Conservation (phyloP, 2,113 vertebrate genomes). For the Todiramphus chloris region DNA sequence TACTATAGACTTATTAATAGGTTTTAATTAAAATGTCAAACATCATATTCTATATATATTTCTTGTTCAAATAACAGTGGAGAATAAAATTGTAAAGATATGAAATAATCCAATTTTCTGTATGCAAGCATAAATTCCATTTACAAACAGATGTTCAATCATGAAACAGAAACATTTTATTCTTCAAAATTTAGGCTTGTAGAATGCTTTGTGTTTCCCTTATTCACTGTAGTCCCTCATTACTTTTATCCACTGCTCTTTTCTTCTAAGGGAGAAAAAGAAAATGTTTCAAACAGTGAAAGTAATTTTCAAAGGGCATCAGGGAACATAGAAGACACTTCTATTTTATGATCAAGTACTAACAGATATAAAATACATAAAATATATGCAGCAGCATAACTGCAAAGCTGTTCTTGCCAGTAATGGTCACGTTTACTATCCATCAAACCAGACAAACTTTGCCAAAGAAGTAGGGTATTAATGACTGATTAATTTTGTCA, state of each 20-base stretch:
- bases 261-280: not conserved
- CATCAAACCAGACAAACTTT: not conserved
- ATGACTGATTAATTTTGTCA: not conserved
- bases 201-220: not conserved
- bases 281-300: not conserved
- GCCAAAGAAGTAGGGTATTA: not conserved
- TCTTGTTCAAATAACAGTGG: not conserved
- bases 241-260: not conserved
- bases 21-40: slow-evolving; percentile 44
- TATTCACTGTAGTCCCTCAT: not conserved
- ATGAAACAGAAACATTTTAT: not conserved
- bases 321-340: not conserved
- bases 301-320: not conserved
- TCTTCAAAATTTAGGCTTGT: not conserved
- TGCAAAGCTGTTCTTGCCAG: not conserved
- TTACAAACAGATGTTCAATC: not conserved
- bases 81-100: not conserved
- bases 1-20: not conserved
- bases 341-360: not conserved
- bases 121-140: not conserved
- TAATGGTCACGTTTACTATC: not conserved
- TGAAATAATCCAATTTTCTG: not conserved
- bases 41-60: not conserved
- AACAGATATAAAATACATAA: not conserved
- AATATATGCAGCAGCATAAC: not conserved